These are phyloP conservation scores for Apolygus lucorum DNA, from an alignment of 1,140 invertebrate species.

Conservation along the genomic window DNA sequence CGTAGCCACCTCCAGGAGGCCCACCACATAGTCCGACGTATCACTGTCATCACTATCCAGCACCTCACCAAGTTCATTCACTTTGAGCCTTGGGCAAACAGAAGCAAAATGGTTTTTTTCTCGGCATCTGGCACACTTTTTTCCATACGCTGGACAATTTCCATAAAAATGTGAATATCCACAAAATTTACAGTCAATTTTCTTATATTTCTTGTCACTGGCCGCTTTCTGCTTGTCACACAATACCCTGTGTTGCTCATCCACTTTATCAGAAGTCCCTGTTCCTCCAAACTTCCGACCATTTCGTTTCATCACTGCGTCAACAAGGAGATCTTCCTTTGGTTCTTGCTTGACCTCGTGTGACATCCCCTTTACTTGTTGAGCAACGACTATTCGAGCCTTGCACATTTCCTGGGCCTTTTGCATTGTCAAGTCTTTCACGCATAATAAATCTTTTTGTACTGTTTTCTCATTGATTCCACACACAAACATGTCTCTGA, in stretches of 20 bases:
- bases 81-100: not conserved
- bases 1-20: not conserved
- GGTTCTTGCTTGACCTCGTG: not conserved
- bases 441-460: not conserved
- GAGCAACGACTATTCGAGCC: not conserved
- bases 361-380: constrained; percentile 2
- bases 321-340: not conserved
- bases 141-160: constrained; percentile 13
- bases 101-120: constrained; percentile 17
- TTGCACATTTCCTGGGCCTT: constrained; percentile 9
- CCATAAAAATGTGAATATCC: constrained; percentile 18
- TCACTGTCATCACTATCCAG: constrained; percentile 1
- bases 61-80: not conserved
- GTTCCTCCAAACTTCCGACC: not conserved
- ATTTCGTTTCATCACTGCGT: not conserved
- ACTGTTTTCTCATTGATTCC: constrained; percentile 3
- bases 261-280: not conserved
- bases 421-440: not conserved
- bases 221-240: not conserved
- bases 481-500: constrained; percentile 17
- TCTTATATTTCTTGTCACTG: not conserved
- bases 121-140: constrained; percentile 11
- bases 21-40: not conserved
- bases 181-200: constrained; percentile 14
- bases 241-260: not conserved